Base-by-base conservation (phyloP, 2,113 vertebrate species). In the Bufo gargarizans region DNA sequence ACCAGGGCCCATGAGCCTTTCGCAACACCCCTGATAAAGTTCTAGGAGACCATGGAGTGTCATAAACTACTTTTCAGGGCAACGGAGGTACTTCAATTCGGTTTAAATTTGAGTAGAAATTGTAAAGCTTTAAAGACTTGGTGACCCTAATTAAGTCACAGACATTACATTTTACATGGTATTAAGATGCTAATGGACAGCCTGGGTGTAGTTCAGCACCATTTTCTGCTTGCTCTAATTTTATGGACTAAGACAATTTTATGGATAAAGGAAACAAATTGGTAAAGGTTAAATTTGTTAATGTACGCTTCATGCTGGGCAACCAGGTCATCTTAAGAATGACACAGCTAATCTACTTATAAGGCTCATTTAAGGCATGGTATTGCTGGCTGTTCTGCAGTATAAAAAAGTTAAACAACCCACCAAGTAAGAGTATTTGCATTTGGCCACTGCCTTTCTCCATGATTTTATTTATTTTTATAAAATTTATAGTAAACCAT, bases 201-300 rank as follows among this genome's bases (percentile, higher is more conserved):
- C 13, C 3, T 13, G 1, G 12, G 1, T 13, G 10, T 14, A 5
- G 33, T 45, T 71, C 16, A 16, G 43, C 16, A 47, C 6, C 4
- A 74, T 74, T 12, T 45, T 67, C 14, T 63, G 69, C 33, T 43
- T 14, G 22, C n/a, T 50, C 72, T 12, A 76, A 76, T 76, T 76
- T 50, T 76, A 49, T 76, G 72, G 47, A 20, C 72, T 50, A 76
- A 50, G 72, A 50, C 72, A 76, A 76, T 76, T 76, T 76, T 76
- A 49, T 76, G 72, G 72, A 49, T 76, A 76, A 76, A 50, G 47
- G 16, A 17, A 76, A 76, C 72, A 76, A 76, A 76, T 76, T 50
- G 16, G 72, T 76, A 10, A 76, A 47, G 17, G 19, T 9, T 76
- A 50, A 76, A 71, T 9, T 71, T 11, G 22, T 71, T 6, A 17